A percentile compares a stretch with the other conserved stretches of the same genome.
Conservation (phyloP, 2,888 invertebrate genomes). For the Loripinus fragilis region DNA sequence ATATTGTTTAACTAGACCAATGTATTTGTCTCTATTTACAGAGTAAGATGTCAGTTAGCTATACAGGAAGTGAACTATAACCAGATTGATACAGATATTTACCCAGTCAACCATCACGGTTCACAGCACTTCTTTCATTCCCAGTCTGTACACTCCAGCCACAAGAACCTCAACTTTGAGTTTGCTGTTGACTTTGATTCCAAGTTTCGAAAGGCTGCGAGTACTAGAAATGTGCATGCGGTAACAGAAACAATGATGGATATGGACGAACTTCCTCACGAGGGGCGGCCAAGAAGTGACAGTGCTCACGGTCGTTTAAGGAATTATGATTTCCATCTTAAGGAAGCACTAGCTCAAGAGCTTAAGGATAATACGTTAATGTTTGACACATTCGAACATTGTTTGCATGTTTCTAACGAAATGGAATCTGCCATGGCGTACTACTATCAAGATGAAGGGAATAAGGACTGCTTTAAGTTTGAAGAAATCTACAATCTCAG, state of each 20-base stretch:
- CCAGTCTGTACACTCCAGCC: slow-evolving; percentile 39
- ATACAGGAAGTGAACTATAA: slow-evolving; percentile 86
- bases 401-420: slow-evolving; percentile 73
- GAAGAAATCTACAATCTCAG: slow-evolving; percentile 64
- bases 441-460: slow-evolving; percentile 72
- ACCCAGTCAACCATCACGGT: slow-evolving; percentile 2
- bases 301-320: slow-evolving; percentile 36
- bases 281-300: slow-evolving; percentile 21
- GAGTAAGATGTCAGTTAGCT: slow-evolving; percentile 87
- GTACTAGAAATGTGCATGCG: neutral
- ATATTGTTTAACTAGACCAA: too few species aligned
- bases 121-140: neutral
- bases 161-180: slow-evolving; percentile 81
- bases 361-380: slow-evolving; percentile 34
- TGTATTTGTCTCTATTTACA: slow-evolving; percentile 66
- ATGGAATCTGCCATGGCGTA: slow-evolving; percentile 78
- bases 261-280: slow-evolving; percentile 42
- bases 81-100: slow-evolving; percentile 49
- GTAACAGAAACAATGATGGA: slow-evolving; percentile 46
- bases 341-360: slow-evolving; percentile 10
- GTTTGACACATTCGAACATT: slow-evolving; percentile 78
- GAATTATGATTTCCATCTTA: neutral
- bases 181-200: slow-evolving; percentile 75
- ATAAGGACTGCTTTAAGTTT: slow-evolving; percentile 57
- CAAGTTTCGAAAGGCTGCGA: slow-evolving; percentile 24